Evolutionary conservation across 2,888 invertebrate genomes (phyloP), one percentile per base, ranked within the genome.

Genomic region (Philaethria dido): DNA sequence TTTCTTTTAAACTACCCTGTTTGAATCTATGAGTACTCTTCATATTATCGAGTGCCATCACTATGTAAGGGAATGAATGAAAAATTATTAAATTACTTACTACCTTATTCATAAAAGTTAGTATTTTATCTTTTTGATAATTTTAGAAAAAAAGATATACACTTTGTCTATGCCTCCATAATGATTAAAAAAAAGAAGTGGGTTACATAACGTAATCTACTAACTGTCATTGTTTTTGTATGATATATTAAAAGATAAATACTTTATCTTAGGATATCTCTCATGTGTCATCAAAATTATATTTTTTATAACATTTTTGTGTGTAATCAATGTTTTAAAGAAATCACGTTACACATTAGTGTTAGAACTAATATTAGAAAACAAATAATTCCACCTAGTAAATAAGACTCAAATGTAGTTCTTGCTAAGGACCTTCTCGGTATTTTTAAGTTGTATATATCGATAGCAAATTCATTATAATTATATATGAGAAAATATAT

Each of bases 341-440:
- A 63, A 73, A 68, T 72, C 72, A 72, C 68, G 66, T 61, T 52
- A 66, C 66, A 54, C 20, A 54, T 55, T 70, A 60, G 55, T 64
- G 55, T 61, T 65, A 25, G 61, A 64, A 64, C 42, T 64, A 66
- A 62, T 47, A 50, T 42, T 65, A 64, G 52, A 48, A 75, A 75
- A 80, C 60, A 84, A 84, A 84, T 87, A 79, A 89, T 91, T 91
- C 91, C 91, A 91, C 86, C 81, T 91, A 92, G 89, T 65, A 80
- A 70, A 75, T 90, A 92, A 90, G 91, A 86, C 87, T 87, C 86
- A 86, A 81, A 84, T 85, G 84, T 89, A 87, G 84, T 83, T 86
- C 79, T 80, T 81, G 74, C 65, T 88, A 87, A 88, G 88, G 82
- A 88, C 83, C 80, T 85, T 87, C 82, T 83, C 74, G 78, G 76